These are phyloP conservation scores for Pegoplata infirma DNA, from an alignment of 2,888 invertebrate species.

Conservation along the genomic window DNA sequence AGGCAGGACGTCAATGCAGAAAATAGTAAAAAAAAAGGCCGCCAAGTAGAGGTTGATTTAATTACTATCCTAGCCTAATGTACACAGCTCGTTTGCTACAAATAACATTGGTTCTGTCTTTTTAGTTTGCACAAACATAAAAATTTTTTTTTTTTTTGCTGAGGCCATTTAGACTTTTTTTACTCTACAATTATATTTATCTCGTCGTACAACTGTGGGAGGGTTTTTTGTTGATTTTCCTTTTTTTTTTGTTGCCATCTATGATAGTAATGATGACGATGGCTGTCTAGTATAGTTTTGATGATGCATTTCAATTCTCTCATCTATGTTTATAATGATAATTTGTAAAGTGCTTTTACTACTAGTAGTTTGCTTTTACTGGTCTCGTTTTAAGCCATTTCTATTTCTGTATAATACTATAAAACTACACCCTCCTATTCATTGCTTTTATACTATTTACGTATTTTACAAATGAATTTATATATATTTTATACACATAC, in stretches of 20 bases:
- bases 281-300: no score
- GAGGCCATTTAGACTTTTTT: conserved; percentile 22
- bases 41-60: conserved; percentile 29
- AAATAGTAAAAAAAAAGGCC: neutral
- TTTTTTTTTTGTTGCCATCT: no score
- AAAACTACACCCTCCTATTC: no score
- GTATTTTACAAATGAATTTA: neutral
- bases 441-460: neutral
- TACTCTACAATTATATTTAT: neutral
- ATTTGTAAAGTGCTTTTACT: neutral
- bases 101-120: neutral
- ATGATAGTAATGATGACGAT: neutral
- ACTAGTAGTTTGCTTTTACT: no score
- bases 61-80: neutral
- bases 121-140: neutral
- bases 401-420: no score
- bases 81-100: neutral
- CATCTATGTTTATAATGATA: neutral
- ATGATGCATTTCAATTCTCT: neutral
- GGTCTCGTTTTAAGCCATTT: no score
- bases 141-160: neutral
- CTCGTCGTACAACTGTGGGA: neutral
- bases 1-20: neutral
- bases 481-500: neutral
- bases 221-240: no score